phyloP scores from a whole-genome alignment of 2,797 vertebrate genomes.

The Clarias pachynema region DNA sequence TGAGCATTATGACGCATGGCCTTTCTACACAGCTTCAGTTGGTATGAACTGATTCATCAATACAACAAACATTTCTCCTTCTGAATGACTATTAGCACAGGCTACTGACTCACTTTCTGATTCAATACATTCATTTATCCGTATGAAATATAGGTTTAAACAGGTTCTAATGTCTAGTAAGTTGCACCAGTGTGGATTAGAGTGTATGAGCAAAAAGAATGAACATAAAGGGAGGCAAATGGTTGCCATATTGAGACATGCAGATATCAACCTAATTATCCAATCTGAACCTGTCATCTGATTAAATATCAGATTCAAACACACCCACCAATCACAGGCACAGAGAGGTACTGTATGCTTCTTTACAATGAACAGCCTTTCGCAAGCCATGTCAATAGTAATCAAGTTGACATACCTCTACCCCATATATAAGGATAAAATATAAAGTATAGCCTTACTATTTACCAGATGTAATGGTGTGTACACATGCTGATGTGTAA shows the following conservation, averaged over 20 bases:
- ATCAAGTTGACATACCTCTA: conserved; percentile 14
- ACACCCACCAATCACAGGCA: neutral
- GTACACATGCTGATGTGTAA: neutral
- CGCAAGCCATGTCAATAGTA: conserved; percentile 8
- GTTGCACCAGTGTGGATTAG: neutral
- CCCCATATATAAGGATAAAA: too few species aligned
- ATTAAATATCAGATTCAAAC: conserved; percentile 9
- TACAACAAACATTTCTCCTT: conserved; percentile 33
- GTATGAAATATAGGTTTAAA: conserved; percentile 34
- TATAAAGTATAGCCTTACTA: neutral
- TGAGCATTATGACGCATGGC: conserved; percentile 36
- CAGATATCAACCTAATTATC: neutral
- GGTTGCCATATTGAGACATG: neutral
- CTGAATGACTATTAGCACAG: conserved; percentile 24
- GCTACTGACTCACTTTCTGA: conserved; percentile 25
- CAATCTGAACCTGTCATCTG: neutral
- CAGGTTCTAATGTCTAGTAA: conserved; percentile 1
- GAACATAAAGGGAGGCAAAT: neutral
- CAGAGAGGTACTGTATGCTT: neutral
- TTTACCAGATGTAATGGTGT: neutral
- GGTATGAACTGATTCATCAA: conserved; percentile 26
- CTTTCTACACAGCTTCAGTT: conserved; percentile 27
- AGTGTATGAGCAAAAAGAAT: neutral
- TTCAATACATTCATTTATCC: conserved; percentile 22
- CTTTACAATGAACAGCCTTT: conserved; percentile 20